Base-by-base conservation (phyloP, 92 coral and sea anemone genomes). In the Bergia sp. region DNA sequence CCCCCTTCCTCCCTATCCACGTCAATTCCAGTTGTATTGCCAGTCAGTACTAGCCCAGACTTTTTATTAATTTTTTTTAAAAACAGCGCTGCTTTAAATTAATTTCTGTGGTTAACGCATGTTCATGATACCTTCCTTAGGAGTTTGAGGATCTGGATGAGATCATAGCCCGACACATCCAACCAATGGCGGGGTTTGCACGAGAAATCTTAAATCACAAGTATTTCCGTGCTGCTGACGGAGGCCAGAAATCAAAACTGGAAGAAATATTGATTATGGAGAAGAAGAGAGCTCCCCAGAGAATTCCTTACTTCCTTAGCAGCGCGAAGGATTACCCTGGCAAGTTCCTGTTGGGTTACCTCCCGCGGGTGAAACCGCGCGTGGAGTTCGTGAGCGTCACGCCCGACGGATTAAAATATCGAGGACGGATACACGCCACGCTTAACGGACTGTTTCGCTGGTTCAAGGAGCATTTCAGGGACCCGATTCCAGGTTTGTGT, bases 101-200 rank as follows among this genome's bases (percentile, higher is more conserved):
- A 66, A 37, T 36, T n/a, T 74, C 37, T 5, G 81, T 18, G 4
- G n/a, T 42, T 67, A 38, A 74, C 42, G 15, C 53, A 3, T 4
- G 20, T 39, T 12, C 42, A 0, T 79, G 16, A 76, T 80, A 3
- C 73, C 72, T 11, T 87, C 47, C 0, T n/a, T 36, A 97, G 99
- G 99, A 97, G 91, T 97, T 97, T 85, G 99, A 97, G 86, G 99
- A 97, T 87, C 93, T 97, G 69, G 99, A 97, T 57, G 99, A 97
- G 83, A 97, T 97, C 69, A 95, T 97, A n/a, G 99, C 99, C 36
- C 95, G 99, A 12, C 98, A 94, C 41, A 92, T 97, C 47, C 99
- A 97, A 79, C 99, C 99, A n/a, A 95, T 97, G 99, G 98, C 99
- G 55, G 90, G 93, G 47, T 84, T 95, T 45, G 95, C 96, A 18